These are phyloP conservation scores for Eupelmus urozonus DNA, from an alignment of 2,888 invertebrate species.

Conservation along the genomic window DNA sequence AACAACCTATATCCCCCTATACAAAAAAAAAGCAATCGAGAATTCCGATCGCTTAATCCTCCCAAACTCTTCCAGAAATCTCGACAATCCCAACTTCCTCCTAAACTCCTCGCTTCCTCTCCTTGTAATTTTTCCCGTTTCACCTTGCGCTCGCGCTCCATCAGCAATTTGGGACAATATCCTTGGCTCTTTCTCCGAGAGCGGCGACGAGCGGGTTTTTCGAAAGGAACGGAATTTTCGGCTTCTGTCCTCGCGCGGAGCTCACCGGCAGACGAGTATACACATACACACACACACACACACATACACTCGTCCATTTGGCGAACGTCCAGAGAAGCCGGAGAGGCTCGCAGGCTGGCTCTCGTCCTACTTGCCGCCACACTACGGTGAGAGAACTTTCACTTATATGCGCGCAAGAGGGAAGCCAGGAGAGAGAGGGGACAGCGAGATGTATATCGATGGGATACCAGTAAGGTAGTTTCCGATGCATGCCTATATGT, in stretches of 20 bases:
- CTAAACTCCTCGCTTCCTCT: too few relatives aligned
- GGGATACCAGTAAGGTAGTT: slow-evolving; percentile 16
- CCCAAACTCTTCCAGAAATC: too few relatives aligned
- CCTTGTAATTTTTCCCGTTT: not conserved
- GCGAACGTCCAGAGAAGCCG: slow-evolving; percentile 67
- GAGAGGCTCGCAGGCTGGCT: not conserved
- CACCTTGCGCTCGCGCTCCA: not conserved
- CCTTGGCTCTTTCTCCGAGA: slow-evolving; percentile 23
- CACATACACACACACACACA: not conserved
- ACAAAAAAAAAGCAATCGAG: too few relatives aligned
- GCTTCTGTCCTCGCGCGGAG: not conserved
- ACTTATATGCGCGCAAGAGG: not conserved
- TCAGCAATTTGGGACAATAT: slow-evolving; percentile 35
- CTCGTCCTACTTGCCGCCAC: slow-evolving; percentile 1
- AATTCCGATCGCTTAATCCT: too few relatives aligned
- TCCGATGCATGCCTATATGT: not conserved
- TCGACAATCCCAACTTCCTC: too few relatives aligned
- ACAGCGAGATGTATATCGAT: not conserved
- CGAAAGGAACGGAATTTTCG: slow-evolving; percentile 52
- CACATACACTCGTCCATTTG: slow-evolving; percentile 66
- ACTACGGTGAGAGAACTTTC: slow-evolving; percentile 1
- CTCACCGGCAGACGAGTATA: too few relatives aligned
- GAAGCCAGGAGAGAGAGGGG: not conserved
- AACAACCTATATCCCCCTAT: too few relatives aligned
- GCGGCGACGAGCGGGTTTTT: too few relatives aligned